phyloP scores from a whole-genome alignment of 2,797 vertebrate species.

The Odontamblyopus rebecca region DNA sequence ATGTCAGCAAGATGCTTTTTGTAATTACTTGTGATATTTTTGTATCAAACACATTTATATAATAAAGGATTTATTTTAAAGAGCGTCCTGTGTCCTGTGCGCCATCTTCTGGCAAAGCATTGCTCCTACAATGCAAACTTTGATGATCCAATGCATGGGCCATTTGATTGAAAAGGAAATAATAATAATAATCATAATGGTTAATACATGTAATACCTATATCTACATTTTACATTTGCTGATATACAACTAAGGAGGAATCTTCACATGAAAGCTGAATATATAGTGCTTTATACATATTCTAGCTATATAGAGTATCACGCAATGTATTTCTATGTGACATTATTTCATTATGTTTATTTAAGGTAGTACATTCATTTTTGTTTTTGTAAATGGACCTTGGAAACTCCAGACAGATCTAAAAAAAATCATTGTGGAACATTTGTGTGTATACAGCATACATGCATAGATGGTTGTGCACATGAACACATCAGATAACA shows the following conservation, averaged over 20 bases:
- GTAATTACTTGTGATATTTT: slow-evolving; percentile 75
- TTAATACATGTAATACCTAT: background rate
- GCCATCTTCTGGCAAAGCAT: background rate
- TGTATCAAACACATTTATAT: slow-evolving; percentile 82
- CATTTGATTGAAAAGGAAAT: background rate
- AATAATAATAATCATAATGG: background rate
- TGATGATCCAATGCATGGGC: no score
- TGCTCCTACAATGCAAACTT: background rate
- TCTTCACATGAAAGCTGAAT: background rate
- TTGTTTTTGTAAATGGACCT: no score
- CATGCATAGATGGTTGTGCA: background rate
- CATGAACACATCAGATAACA: background rate
- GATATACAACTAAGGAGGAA: background rate
- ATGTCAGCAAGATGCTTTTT: slow-evolving; percentile 70
- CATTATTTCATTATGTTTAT: no score
- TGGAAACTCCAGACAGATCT: background rate
- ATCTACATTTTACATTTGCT: background rate
- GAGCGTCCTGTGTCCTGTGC: slow-evolving; percentile 2
- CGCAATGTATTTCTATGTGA: no score
- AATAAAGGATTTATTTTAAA: slow-evolving; percentile 85
- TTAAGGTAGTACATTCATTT: no score
- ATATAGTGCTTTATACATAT: no score
- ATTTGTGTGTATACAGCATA: background rate
- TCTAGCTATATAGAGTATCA: no score
- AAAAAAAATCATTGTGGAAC: background rate